Conservation (phyloP, 2,888 invertebrate genomes). For the Elysia crispata region DNA sequence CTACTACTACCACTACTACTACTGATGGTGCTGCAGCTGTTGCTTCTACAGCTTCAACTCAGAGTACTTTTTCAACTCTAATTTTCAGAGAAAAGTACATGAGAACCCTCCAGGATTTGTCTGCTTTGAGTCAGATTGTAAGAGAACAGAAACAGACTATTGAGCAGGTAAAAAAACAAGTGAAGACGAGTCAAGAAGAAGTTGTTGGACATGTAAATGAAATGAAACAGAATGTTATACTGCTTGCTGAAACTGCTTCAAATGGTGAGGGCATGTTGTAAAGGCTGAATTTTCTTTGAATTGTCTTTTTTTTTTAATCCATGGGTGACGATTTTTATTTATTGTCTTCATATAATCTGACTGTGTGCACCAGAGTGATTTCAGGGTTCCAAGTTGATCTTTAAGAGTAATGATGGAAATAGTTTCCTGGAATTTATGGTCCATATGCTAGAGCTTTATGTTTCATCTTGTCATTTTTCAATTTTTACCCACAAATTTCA, state of each 20-base stretch:
- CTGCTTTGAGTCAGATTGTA: conserved; percentile 21
- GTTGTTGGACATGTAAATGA: conserved; percentile 11
- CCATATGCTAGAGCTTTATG: too few species aligned
- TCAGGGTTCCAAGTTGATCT: too few species aligned
- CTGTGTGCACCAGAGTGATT: too few species aligned
- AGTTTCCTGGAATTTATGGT: too few species aligned
- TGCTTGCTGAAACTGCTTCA: not conserved
- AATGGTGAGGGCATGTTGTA: not conserved
- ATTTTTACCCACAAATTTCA: too few species aligned
- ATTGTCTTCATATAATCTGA: too few species aligned
- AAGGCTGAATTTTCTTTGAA: too few species aligned
- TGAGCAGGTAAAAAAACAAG: conserved; percentile 5
- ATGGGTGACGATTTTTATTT: too few species aligned
- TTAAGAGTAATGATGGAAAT: too few species aligned
- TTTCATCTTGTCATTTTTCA: too few species aligned
- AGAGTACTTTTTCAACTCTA: not conserved
- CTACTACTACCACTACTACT: not conserved
- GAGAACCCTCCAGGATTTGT: not conserved
- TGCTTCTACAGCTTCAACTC: not conserved
- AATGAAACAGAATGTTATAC: conserved; percentile 6
- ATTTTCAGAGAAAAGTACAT: conserved; percentile 33
- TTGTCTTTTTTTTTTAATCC: too few species aligned
- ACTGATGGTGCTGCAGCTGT: not conserved
- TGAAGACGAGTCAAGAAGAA: not conserved
- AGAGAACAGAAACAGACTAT: conserved; percentile 35